Base-by-base conservation (phyloP, 2,888 invertebrate species). In the Eutolmus rufibarbis region DNA sequence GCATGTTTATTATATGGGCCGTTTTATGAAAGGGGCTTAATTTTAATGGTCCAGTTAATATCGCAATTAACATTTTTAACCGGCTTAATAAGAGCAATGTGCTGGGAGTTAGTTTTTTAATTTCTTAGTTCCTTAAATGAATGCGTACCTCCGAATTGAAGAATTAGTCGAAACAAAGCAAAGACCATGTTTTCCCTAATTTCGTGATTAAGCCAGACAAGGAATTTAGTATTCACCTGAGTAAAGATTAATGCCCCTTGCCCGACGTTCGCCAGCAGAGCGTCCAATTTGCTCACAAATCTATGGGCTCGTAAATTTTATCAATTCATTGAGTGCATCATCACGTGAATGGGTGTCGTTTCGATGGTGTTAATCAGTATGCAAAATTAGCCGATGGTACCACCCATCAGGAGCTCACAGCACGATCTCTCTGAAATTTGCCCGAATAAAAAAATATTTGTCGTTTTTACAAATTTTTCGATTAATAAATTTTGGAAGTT, bases 401-500 rank as follows among this genome's bases (percentile, higher is more conserved):
- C 51, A 46, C 46, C 79, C 46, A 31, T 46, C 14, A 31, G 37
- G 46, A 46, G 46, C 16, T 7, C 79, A 79, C 79, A 79, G 79
- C 79, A 51, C 79, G 79, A 31, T 7, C 31, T 79, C 66, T 66
- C 79, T 79, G 79, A 51, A 51, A 79, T 79, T 16, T 31, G 9
- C 7, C 34, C 8, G 66, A 23, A 7, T 19, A 1, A 56, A 19
- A 56, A 56, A n/a, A 82, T 56, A 31, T 82, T 40, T 56, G 34
- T 34, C 37, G 56, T 37, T 57, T 28, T 82, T 57, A 57, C 57
- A 82, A 82, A 82, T 66, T 82, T 57, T 66, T 82, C 31, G 57
- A 82, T 82, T 82, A 82, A 82, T 66, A 85, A 85, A 51, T 43
- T 81, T 51, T 51, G 7, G 74, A 74, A n/a, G 43, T 34, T 74